A percentile compares a stretch with the other conserved stretches of the same genome.
These are phyloP conservation scores for Xiphophorus maculatus DNA, from an alignment of 2,113 vertebrate species.

Conservation along the genomic window DNA sequence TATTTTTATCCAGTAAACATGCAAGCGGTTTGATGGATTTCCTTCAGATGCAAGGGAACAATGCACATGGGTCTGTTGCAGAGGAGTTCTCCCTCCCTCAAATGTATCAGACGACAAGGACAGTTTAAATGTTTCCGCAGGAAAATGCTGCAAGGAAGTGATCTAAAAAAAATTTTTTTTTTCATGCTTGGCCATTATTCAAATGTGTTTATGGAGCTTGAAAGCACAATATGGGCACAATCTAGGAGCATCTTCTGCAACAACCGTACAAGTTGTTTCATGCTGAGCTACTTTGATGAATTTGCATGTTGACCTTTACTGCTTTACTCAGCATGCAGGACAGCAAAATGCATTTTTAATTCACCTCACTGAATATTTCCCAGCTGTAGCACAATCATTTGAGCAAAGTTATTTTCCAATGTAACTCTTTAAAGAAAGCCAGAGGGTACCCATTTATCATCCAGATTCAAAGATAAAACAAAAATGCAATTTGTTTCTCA, in stretches of 20 bases:
- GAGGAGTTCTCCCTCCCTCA: slow-evolving; percentile 2
- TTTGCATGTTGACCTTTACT: slow-evolving; percentile 53
- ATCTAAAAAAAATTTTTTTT: not conserved
- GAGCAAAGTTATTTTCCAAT: slow-evolving; percentile 18
- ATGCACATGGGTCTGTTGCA: slow-evolving; percentile 2
- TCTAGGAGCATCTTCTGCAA: slow-evolving; percentile 15
- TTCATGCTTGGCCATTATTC: slow-evolving; percentile 51
- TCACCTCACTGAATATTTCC: slow-evolving; percentile 19
- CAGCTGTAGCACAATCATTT: slow-evolving; percentile 26
- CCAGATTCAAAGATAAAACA: slow-evolving; percentile 28
- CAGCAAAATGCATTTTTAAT: slow-evolving; percentile 55
- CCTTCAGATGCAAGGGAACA: slow-evolving; percentile 29
- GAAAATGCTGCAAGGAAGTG: slow-evolving; percentile 1
- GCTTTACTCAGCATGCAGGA: slow-evolving; percentile 16
- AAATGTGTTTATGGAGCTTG: slow-evolving; percentile 32
- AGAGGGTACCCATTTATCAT: slow-evolving; percentile 40
- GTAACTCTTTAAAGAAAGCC: slow-evolving; percentile 29
- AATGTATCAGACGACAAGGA: slow-evolving; percentile 9
- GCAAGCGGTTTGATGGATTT: slow-evolving; percentile 30
- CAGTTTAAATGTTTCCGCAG: slow-evolving; percentile 20
- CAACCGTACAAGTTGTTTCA: slow-evolving; percentile 44
- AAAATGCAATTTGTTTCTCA: slow-evolving; percentile 14
- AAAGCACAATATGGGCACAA: slow-evolving; percentile 10
- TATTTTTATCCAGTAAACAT: not conserved
- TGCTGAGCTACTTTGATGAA: slow-evolving; percentile 47